Evolutionary conservation across 2,888 invertebrate genomes (phyloP).

Genomic region (Tiphia femorata): DNA sequence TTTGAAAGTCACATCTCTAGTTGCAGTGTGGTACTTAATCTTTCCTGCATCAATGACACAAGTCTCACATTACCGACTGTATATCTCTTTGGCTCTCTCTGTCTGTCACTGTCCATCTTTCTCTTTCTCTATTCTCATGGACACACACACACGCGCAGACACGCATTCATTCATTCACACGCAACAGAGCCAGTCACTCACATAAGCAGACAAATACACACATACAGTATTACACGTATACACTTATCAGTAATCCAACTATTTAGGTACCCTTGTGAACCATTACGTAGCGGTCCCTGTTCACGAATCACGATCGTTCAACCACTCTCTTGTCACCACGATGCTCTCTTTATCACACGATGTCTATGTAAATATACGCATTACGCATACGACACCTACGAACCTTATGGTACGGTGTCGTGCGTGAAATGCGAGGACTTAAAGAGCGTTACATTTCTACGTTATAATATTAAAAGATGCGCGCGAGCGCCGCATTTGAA

Average conservation of each 20-base stretch:
- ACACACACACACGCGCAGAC: conserved; percentile 2
- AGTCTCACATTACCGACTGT: too few species aligned
- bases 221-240: too few species aligned
- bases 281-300: conserved; percentile 65
- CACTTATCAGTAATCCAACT: conserved; percentile 23
- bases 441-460: too few species aligned
- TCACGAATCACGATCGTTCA: conserved; percentile 40
- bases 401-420: too few species aligned
- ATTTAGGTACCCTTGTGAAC: conserved; percentile 60
- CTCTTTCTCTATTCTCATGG: not conserved
- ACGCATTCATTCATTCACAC: conserved; percentile 12
- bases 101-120: not conserved
- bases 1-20: conserved; percentile 48
- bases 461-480: too few species aligned
- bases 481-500: too few species aligned
- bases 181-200: too few species aligned
- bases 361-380: conserved; percentile 1
- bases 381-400: too few species aligned
- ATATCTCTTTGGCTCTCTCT: not conserved
- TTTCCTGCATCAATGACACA: conserved; percentile 31
- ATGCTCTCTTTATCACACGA: too few species aligned
- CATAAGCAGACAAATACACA: conserved; percentile 5
- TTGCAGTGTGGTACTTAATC: conserved; percentile 48
- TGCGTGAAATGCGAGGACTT: too few species aligned
- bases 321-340: too few species aligned